Percentiles rank a stretch among this genome's conserved stretches.
phyloP scores from a whole-genome alignment of 2,113 vertebrate species.

The Acinonyx jubatus region DNA sequence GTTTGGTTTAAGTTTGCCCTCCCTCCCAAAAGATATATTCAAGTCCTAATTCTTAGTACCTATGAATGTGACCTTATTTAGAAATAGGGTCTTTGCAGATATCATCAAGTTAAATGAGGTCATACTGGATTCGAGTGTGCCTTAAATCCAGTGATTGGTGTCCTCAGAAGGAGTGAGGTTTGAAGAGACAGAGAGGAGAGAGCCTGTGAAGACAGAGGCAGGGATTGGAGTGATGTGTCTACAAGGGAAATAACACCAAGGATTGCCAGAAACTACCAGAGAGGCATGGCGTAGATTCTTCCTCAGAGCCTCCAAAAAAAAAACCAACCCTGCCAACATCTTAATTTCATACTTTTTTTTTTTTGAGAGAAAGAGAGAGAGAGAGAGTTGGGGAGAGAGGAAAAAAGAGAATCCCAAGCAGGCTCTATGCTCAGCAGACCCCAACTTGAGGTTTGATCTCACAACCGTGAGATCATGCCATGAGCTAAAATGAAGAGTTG shows the following conservation, averaged over 20 bases:
- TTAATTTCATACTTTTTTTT: neutral
- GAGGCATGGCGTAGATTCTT: neutral
- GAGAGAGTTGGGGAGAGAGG: too few relatives aligned
- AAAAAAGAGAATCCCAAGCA: too few relatives aligned
- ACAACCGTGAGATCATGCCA: too few relatives aligned
- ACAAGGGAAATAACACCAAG: neutral
- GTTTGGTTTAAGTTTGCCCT: neutral
- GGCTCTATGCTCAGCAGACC: too few relatives aligned
- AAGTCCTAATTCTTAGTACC: neutral
- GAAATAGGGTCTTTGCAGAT: neutral
- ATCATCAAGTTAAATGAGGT: neutral
- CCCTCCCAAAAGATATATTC: neutral
- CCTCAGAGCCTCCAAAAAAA: neutral
- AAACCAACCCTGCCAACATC: too few relatives aligned
- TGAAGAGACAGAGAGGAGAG: neutral
- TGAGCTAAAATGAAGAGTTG: too few relatives aligned
- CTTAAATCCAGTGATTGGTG: neutral
- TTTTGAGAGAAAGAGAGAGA: too few relatives aligned
- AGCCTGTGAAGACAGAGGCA: neutral
- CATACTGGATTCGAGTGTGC: neutral
- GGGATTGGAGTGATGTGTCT: neutral
- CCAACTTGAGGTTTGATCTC: too few relatives aligned
- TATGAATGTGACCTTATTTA: conserved; percentile 3
- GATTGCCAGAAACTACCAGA: neutral
- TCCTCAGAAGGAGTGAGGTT: neutral